phyloP scores from a whole-genome alignment of 2,113 vertebrate genomes.

The Benitochromis conjunctus region DNA sequence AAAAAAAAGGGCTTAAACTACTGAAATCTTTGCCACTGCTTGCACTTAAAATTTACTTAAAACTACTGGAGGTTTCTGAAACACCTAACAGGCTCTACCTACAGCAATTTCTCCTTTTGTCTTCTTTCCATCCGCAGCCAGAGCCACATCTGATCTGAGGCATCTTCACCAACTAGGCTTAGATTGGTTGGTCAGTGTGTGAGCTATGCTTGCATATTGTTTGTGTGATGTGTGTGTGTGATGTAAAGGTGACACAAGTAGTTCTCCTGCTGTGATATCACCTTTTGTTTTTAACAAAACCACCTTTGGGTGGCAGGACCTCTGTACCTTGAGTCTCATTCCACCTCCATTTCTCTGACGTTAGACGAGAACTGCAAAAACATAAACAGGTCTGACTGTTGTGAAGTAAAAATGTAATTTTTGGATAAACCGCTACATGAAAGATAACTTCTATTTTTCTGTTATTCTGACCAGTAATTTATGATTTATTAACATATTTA shows the following conservation, averaged over 20 bases:
- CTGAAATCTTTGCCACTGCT: not conserved
- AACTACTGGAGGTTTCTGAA: not conserved
- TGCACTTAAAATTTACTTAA: not conserved
- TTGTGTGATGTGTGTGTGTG: not conserved
- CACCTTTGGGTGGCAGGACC: conserved; percentile 6
- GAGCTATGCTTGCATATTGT: not conserved
- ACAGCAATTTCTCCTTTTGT: not conserved
- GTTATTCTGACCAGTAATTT: not conserved
- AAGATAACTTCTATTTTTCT: not conserved
- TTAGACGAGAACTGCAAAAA: conserved; percentile 33
- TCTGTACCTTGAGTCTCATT: not conserved
- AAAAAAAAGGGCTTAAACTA: not conserved
- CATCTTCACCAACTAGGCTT: not conserved
- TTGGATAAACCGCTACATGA: not conserved
- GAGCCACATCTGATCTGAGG: not conserved
- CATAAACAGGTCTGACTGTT: not conserved
- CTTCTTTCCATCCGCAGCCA: not conserved
- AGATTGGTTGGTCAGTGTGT: not conserved
- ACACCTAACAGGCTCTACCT: not conserved
- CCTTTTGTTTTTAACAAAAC: conserved; percentile 11
- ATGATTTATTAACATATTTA: not conserved
- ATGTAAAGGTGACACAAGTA: conserved; percentile 57
- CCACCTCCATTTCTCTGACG: conserved; percentile 8
- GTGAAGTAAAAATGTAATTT: not conserved
- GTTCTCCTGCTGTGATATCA: conserved; percentile 69